phyloP scores from a whole-genome alignment of 2,113 vertebrate species.

The Eidolon helvum region DNA sequence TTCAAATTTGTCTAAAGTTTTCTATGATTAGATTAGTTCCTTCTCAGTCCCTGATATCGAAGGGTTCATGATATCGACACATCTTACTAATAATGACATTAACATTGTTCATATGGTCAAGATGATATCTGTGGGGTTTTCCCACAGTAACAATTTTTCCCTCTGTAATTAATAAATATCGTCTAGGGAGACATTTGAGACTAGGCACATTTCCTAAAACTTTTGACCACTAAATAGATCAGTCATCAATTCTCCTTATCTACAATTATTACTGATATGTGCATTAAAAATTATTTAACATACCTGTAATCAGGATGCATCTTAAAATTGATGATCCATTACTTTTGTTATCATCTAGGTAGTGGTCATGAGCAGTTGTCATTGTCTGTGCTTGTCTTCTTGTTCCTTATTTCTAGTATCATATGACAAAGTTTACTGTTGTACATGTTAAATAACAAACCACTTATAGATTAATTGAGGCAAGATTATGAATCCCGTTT shows the following conservation, averaged over 20 bases:
- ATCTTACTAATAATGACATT: neutral
- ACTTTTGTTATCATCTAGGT: neutral
- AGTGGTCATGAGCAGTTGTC: neutral
- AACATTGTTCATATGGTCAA: neutral
- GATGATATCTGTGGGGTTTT: neutral
- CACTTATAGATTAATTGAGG: neutral
- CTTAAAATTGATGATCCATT: neutral
- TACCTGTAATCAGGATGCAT: neutral
- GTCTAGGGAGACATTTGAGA: neutral
- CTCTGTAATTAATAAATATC: neutral
- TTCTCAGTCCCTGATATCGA: neutral
- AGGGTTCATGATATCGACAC: neutral
- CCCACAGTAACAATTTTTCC: neutral
- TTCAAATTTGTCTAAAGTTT: neutral
- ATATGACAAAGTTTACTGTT: neutral
- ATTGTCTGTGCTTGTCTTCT: neutral
- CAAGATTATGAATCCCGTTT: neutral
- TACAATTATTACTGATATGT: neutral
- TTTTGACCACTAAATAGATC: neutral
- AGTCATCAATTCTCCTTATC: neutral
- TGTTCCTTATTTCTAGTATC: neutral
- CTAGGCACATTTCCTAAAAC: neutral
- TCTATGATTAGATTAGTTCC: neutral
- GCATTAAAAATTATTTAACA: neutral
- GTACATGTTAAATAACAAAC: neutral